phyloP scores from a whole-genome alignment of 37 sponge, comb jelly and placozoan species.

The Ianthella basta region DNA sequence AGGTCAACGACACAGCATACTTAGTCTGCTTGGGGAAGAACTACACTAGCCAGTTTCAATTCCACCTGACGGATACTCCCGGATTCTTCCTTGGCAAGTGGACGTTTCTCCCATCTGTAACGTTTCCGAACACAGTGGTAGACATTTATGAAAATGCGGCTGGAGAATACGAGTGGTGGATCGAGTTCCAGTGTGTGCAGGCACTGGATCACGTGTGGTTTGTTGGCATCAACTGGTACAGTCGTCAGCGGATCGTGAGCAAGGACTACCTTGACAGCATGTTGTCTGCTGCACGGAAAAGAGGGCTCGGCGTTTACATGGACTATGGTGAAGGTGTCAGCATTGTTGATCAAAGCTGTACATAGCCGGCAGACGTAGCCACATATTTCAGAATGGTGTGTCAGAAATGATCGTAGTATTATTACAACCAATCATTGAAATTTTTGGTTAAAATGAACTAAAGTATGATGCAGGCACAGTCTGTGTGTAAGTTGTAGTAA shows the following conservation, averaged over 20 bases:
- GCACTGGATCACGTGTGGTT: conserved; percentile 51
- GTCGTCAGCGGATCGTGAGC: conserved; percentile 5
- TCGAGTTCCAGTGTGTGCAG: conserved; percentile 70
- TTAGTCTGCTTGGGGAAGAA: conserved; percentile 36
- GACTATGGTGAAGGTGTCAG: conserved; percentile 27
- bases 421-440: too few species aligned
- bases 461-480: too few species aligned
- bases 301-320: conserved; percentile 56
- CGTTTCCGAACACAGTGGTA: conserved; percentile 57
- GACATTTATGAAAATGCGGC: conserved; percentile 40
- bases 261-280: conserved; percentile 36
- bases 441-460: too few species aligned
- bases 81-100: conserved; percentile 47
- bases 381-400: too few species aligned
- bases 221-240: conserved; percentile 61
- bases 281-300: conserved; percentile 39
- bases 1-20: conserved; percentile 53
- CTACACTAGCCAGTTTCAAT: conserved; percentile 21
- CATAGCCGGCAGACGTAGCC: not conserved
- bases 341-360: conserved; percentile 52
- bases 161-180: conserved; percentile 59
- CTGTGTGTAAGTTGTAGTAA: too few species aligned
- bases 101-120: not conserved
- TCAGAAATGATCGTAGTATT: too few species aligned
- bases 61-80: conserved; percentile 39